Conservation (phyloP, 2,888 invertebrate genomes). For the Timema podura region DNA sequence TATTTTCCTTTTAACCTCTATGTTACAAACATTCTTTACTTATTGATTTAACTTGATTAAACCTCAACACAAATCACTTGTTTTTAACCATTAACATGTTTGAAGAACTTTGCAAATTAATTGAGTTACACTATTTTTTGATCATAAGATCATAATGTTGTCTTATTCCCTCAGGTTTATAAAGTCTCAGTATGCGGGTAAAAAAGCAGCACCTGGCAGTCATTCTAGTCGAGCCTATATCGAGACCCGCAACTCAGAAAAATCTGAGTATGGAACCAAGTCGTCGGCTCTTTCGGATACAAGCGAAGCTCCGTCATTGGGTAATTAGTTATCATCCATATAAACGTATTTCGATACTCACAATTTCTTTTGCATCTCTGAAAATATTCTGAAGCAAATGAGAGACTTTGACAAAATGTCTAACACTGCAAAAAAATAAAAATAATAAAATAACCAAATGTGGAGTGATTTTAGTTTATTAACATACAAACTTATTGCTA, state of each 20-base stretch:
- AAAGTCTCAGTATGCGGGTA: conserved; percentile 74
- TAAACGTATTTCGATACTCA: too few relatives aligned
- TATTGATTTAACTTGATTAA: not conserved
- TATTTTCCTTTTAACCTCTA: too few relatives aligned
- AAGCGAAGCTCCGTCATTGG: conserved; percentile 86
- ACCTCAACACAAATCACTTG: not conserved
- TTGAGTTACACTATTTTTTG: not conserved
- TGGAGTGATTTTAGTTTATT: too few relatives aligned
- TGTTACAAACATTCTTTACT: too few relatives aligned
- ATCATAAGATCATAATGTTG: not conserved
- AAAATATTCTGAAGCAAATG: too few relatives aligned
- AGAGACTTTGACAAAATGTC: too few relatives aligned
- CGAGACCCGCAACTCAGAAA: conserved; percentile 53
- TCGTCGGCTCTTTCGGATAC: conserved; percentile 91
- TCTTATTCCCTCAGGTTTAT: conserved; percentile 61
- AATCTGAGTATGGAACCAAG: conserved; percentile 65
- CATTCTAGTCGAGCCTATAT: conserved; percentile 84
- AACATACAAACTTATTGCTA: too few relatives aligned
- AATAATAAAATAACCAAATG: too few relatives aligned
- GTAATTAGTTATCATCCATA: conserved; percentile 31
- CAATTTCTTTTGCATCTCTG: too few relatives aligned
- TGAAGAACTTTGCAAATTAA: not conserved
- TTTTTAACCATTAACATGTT: not conserved
- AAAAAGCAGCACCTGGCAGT: conserved; percentile 77
- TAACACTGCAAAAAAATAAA: too few relatives aligned